Percentiles rank a stretch among this genome's conserved stretches.
Conservation (phyloP, 2,888 invertebrate species). For the Campopleginae sp. region DNA sequence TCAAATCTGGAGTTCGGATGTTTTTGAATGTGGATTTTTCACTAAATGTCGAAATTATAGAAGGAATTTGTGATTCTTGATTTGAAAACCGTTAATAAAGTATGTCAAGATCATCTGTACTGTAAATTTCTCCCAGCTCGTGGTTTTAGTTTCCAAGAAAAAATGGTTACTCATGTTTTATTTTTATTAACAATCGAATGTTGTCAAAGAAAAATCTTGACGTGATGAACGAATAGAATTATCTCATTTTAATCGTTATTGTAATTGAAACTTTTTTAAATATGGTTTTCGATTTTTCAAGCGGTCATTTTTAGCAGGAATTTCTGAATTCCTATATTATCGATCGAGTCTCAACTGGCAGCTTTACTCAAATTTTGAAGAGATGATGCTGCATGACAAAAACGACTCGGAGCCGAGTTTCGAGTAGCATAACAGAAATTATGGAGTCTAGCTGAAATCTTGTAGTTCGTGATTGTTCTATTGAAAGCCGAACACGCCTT, state of each 20-base stretch:
- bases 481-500: constrained; percentile 66
- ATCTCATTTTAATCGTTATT: too few relatives aligned
- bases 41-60: not conserved
- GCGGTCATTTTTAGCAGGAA: not conserved
- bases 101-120: too few relatives aligned
- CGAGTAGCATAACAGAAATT: constrained; percentile 16
- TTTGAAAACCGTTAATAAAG: not conserved
- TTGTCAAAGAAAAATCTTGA: too few relatives aligned
- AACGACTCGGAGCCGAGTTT: not conserved
- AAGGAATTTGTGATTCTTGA: not conserved
- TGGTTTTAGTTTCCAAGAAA: too few relatives aligned
- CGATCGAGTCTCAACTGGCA: not conserved
- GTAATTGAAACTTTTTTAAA: too few relatives aligned
- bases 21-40: too few relatives aligned
- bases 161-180: too few relatives aligned
- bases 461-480: constrained; percentile 46
- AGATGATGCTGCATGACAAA: constrained; percentile 25
- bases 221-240: too few relatives aligned
- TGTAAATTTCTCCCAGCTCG: too few relatives aligned
- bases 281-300: too few relatives aligned
- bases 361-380: not conserved
- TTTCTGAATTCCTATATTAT: not conserved
- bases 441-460: not conserved
- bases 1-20: too few relatives aligned
- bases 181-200: not conserved